These are phyloP conservation scores for Spongilla lacustris DNA, from an alignment of 37 sponge, comb jelly and placozoan genomes.

Conservation along the genomic window DNA sequence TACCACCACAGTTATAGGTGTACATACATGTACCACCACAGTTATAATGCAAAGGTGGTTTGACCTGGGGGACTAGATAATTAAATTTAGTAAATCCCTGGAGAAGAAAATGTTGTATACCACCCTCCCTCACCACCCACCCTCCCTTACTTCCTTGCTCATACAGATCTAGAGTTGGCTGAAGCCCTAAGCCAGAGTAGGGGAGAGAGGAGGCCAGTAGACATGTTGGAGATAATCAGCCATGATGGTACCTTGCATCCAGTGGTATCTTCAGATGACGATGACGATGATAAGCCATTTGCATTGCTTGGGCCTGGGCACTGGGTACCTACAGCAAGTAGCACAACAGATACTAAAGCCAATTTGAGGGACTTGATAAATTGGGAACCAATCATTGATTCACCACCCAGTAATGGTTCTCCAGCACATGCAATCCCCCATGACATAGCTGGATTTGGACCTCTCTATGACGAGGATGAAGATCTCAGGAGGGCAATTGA, in stretches of 20 bases:
- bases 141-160: too few relatives aligned
- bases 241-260: not conserved
- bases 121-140: not conserved
- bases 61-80: too few relatives aligned
- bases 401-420: not conserved
- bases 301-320: not conserved
- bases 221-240: not conserved
- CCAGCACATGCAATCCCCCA: not conserved
- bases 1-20: too few relatives aligned
- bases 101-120: too few relatives aligned
- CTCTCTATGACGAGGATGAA: conserved; percentile 34
- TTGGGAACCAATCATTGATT: too few relatives aligned
- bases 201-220: not conserved
- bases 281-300: conserved; percentile 4
- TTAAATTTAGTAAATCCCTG: too few relatives aligned
- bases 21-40: too few relatives aligned
- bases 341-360: not conserved
- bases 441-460: conserved; percentile 19
- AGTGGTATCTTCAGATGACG: not conserved
- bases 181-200: not conserved
- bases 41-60: too few relatives aligned
- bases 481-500: conserved; percentile 39
- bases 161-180: not conserved
- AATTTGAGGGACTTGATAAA: too few relatives aligned
- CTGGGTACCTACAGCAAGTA: not conserved